Evolutionary conservation across 2,113 vertebrate genomes (phyloP).

Genomic region (Sinosuthora webbiana): DNA sequence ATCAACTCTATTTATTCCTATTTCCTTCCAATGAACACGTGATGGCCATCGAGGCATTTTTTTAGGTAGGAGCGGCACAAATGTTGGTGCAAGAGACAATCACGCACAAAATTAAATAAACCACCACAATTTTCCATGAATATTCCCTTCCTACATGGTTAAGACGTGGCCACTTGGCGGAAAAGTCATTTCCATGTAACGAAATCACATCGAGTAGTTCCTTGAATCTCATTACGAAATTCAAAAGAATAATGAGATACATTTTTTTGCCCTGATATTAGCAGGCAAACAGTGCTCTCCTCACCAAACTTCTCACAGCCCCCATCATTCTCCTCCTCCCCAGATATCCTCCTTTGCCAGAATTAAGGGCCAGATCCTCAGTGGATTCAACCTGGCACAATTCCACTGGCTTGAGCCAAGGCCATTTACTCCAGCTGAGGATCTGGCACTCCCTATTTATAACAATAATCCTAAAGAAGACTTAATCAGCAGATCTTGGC

Average conservation of each 20-base stretch:
- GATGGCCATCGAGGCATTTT: not conserved
- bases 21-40: not conserved
- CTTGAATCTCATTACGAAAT: not conserved
- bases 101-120: not conserved
- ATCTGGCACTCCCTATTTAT: not conserved
- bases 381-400: not conserved
- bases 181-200: not conserved
- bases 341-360: not conserved
- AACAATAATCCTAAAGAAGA: not conserved
- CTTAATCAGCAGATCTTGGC: not conserved
- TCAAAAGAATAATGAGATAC: not conserved
- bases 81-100: not conserved
- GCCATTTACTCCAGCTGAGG: conserved; percentile 11
- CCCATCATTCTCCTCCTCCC: not conserved
- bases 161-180: not conserved
- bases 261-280: not conserved
- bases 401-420: not conserved
- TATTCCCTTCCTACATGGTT: accelerated
- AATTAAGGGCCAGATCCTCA: not conserved
- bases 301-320: not conserved
- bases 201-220: not conserved
- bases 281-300: not conserved
- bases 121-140: not conserved
- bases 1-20: not conserved
- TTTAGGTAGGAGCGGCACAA: not conserved